Base-by-base conservation (phyloP, 2,888 invertebrate species). In the Chironomus tentans region DNA sequence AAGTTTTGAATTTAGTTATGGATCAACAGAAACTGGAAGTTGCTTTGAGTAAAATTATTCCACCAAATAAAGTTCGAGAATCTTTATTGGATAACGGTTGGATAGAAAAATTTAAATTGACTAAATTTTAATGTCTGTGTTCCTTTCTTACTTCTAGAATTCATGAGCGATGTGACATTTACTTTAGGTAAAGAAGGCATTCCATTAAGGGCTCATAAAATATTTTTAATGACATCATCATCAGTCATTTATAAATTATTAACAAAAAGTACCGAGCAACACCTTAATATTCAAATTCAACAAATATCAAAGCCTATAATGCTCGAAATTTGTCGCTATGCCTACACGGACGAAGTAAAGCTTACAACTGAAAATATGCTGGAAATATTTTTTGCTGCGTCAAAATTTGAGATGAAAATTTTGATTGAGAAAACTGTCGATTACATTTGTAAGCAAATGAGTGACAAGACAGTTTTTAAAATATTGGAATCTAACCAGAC, bases 371-470 rank as follows among this genome's bases (percentile, higher is more conserved):
- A 46, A 10, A 74, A 74, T 24, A 48, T 65, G 47, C 7, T 68
- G 7, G 48, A 47, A 13, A 4, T 74, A 3, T 48, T 74, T 12
- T 13, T 46, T 12, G 74, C 74, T 48, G 65, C 74, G 1, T 22
- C 47, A 12, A 62, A 46, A 15, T 62, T 74, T 22, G 65, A 74
- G 6, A 68, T 74, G 74, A 74, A 74, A 48, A 13, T 48, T 22
- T 68, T 74, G 7, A 48, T 13, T 2, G 68, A 74, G 18, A 74
- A 74, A n/a, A 13, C n/a, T 10, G 28, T 74, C 6, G 65, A 74
- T 5, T 74, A 24, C 21, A 50, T 68, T 13, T 47, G 74, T 15
- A 74, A 74, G 18, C 15, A 47, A 21, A 47, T 74, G 13, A 48
- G 48, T 48, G 48, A 65, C 3, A 12, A 65, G 13, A 47, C 15